Percentiles rank a stretch among this genome's conserved stretches.
Conservation (phyloP, 2,888 invertebrate genomes). For the Arrhopalites spinosus region DNA sequence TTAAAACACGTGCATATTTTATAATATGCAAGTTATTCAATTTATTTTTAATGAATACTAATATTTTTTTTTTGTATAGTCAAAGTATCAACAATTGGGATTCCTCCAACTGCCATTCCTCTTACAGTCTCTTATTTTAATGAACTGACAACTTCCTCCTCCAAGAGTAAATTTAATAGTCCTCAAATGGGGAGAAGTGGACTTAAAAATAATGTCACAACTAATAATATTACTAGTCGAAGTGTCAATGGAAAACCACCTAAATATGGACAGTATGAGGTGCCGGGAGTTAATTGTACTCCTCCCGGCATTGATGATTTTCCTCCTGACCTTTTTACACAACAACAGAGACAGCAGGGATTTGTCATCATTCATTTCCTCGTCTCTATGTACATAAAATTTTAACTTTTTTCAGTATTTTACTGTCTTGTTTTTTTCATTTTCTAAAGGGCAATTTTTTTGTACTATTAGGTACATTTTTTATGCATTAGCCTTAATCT, state of each 20-base stretch:
- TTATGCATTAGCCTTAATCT: conserved; percentile 68
- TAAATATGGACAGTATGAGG: conserved; percentile 1
- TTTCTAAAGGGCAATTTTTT: no score
- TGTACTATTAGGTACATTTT: conserved; percentile 69
- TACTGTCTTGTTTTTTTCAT: no score
- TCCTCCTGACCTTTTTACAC: conserved; percentile 66
- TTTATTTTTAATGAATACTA: no score
- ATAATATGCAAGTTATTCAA: no score
- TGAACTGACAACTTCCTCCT: no score
- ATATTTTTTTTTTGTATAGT: no score
- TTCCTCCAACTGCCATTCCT: no score
- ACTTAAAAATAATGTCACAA: neutral
- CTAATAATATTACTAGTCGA: neutral
- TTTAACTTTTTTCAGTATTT: no score
- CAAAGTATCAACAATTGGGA: no score
- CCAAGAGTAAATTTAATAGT: neutral
- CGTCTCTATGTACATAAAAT: conserved; percentile 66
- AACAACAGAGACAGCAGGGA: conserved; percentile 65
- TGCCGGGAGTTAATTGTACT: conserved; percentile 58
- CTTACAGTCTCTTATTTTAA: no score
- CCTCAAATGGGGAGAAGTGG: neutral
- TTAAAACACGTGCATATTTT: no score
- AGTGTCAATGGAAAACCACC: neutral
- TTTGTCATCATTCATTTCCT: conserved; percentile 67
- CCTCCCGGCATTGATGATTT: conserved; percentile 69